phyloP scores from a whole-genome alignment of 1,140 invertebrate genomes.

The Gryllus bimaculatus region DNA sequence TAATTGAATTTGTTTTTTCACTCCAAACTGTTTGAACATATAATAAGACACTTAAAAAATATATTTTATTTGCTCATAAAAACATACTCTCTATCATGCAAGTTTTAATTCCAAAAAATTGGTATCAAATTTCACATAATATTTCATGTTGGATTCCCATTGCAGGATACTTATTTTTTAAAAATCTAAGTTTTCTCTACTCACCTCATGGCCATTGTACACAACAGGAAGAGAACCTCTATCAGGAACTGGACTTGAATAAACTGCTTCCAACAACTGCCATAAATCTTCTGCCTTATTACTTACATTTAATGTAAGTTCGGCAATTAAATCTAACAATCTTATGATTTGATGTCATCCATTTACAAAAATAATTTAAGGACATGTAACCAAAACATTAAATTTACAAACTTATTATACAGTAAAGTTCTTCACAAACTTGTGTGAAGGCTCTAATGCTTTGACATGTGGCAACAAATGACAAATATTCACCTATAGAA shows the following conservation, averaged over 20 bases:
- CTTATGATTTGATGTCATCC: constrained; percentile 28
- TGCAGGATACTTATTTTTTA: too few relatives aligned
- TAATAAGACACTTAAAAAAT: too few relatives aligned
- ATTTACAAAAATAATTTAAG: background rate
- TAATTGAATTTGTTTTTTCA: too few relatives aligned
- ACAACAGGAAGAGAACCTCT: constrained; percentile 43
- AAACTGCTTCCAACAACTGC: constrained; percentile 55
- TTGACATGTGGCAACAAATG: too few relatives aligned
- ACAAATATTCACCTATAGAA: constrained; percentile 69
- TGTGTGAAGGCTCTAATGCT: too few relatives aligned
- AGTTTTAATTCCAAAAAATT: too few relatives aligned
- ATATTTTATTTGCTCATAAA: too few relatives aligned
- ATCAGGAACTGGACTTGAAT: constrained; percentile 49
- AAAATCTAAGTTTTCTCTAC: background rate
- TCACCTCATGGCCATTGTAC: constrained; percentile 43
- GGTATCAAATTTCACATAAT: too few relatives aligned
- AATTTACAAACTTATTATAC: background rate
- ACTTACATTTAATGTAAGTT: constrained; percentile 37
- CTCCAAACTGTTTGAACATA: too few relatives aligned
- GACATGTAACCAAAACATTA: background rate
- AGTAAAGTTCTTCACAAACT: background rate
- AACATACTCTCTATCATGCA: too few relatives aligned
- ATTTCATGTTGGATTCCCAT: too few relatives aligned
- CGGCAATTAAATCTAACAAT: constrained; percentile 48
- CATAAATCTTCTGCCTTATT: constrained; percentile 41